Base-by-base conservation (phyloP, 2,888 invertebrate species). In the Norana najaformis region DNA sequence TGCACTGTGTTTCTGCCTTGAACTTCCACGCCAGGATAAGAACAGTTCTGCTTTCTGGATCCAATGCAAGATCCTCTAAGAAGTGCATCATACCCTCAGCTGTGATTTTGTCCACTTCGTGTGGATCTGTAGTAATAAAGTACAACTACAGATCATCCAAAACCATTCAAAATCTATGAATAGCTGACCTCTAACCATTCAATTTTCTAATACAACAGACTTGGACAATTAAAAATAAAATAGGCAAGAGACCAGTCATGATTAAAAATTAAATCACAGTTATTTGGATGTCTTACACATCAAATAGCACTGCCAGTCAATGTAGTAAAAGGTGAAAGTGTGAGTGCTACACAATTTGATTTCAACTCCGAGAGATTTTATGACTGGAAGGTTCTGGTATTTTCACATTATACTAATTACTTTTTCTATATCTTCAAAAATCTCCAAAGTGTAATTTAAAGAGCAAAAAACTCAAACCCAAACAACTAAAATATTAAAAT, bases 1-100 rank as follows among this genome's bases (percentile, higher is more conserved):
- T 99, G 95, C 99, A 99, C 94, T 99, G 99, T 4, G 97, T 97
- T 92, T 98, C 98, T 20, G 99, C 99, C 95, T 97, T 97, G 95
- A 98, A 98, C 95, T 98, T 98, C 98, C 99, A 99, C 47, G 99
- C 99, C 93, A 99, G 97, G 90, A 99, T 97, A 93, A 99, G 96
- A 92, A 99, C 99, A 95, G 97, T 96, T 95, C 98, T 97, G 93
- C 98, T 98, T 95, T 98, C 98, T 30, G 99, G 97, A 94, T 97
- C 96, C 92, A 99, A 96, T 94, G 97, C 96, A 92, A 99, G 96
- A 95, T 99, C 99, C 94, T 98, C 98, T 92, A 99, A 96, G 95
- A 99, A 98, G 95, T 97, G 97, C 96, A 98, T 97, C 91, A 99
- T 97, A 92, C 99, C 99, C 94, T 99, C 98, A 13, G 98, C 98